Evolutionary conservation across 2,113 vertebrate species (phyloP).

Genomic region (Zosterops japonicus): DNA sequence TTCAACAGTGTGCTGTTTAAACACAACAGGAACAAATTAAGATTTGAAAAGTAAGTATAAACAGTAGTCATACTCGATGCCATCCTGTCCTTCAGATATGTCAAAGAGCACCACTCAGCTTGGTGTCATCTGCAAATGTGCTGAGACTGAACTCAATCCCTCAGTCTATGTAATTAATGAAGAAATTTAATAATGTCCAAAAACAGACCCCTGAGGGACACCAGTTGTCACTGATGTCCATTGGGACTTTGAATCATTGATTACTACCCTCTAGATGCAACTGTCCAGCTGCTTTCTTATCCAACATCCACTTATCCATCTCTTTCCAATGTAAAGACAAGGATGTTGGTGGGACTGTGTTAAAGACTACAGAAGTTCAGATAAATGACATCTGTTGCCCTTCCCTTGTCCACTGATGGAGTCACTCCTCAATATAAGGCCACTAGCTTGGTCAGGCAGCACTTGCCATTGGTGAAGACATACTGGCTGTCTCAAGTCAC

Average conservation of each 20-base stretch:
- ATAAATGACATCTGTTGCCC: not conserved
- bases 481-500: not conserved
- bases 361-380: not conserved
- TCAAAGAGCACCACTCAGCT: not conserved
- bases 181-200: not conserved
- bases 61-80: not conserved
- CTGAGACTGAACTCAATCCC: not conserved
- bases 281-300: not conserved
- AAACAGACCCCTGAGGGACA: too few species aligned
- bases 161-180: not conserved
- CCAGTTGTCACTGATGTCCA: not conserved
- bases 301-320: not conserved
- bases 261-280: not conserved
- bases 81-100: not conserved
- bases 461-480: not conserved
- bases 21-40: not conserved
- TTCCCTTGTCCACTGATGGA: not conserved
- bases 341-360: not conserved
- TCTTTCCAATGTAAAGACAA: not conserved
- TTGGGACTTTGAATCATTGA: not conserved
- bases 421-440: not conserved
- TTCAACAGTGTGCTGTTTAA: not conserved
- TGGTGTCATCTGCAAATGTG: not conserved
- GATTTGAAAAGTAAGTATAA: not conserved
- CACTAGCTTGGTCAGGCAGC: not conserved